Evolutionary conservation across 2,888 invertebrate species (phyloP).

Genomic region (Prenolepis imparis): DNA sequence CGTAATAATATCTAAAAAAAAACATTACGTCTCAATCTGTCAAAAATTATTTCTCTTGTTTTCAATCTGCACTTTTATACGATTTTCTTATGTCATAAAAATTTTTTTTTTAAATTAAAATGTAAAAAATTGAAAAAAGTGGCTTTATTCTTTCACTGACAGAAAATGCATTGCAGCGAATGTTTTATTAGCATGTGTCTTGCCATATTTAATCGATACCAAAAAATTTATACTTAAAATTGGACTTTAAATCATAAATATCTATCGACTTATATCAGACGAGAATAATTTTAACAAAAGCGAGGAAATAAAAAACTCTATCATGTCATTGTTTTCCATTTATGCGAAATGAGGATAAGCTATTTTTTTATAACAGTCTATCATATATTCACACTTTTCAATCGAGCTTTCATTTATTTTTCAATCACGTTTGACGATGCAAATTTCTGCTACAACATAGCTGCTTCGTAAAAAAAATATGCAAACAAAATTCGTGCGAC

Average conservation of each 20-base stretch:
- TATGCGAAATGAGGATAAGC: background rate
- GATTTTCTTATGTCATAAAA: background rate
- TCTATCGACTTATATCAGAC: background rate
- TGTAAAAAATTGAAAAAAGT: too few species aligned
- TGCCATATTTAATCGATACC: background rate
- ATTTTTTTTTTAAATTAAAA: background rate
- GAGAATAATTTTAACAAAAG: background rate
- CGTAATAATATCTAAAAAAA: background rate
- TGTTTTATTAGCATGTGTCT: background rate
- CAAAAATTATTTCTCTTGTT: background rate
- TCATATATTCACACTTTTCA: background rate
- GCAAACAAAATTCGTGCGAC: background rate
- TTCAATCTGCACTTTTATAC: background rate
- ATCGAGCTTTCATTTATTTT: background rate
- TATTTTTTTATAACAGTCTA: background rate
- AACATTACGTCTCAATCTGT: background rate
- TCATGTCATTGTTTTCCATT: background rate
- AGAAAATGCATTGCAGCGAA: constrained; percentile 3
- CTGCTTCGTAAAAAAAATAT: background rate
- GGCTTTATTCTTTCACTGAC: background rate
- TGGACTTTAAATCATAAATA: background rate
- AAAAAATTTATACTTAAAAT: background rate
- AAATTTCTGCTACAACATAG: background rate
- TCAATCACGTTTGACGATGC: background rate
- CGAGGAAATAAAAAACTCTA: background rate